Evolutionary conservation across 2,113 vertebrate species (phyloP), one percentile per base, ranked within the genome.

Genomic region (Orycteropus afer): DNA sequence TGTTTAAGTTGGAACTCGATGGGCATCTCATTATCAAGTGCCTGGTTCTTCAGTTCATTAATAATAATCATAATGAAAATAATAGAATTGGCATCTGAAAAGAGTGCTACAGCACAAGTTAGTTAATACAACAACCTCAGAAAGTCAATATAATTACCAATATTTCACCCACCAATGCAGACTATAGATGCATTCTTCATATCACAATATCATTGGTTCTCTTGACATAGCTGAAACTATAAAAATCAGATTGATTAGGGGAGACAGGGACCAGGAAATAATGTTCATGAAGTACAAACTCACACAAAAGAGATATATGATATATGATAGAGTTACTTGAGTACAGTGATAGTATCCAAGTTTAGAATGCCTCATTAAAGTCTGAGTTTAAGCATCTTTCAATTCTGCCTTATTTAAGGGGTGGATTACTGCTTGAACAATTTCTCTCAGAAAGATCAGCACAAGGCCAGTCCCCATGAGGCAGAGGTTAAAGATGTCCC

Each of bases 1-100:
- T 61, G 22, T 78, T 91, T 82, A 83, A 76, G 1, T 73, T 95
- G 45, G 29, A 83, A 86, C 29, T 91, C 32, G 91, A 20, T 73
- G 17, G 7, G 15, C 8, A 69, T 86, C 34, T 78, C 55, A 51
- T 57, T 84, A 81, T 23, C 18, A 94, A 15, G 1, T 37, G 2
- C 18, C 88, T 69, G 42, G 18, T 7, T 2, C 12, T 79, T 92
- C 89, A 57, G 27, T 14, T 89, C 22, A 88, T 34, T 94, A 59
- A 37, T 73, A 90, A 40, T 86, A 34, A 67, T 67, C 42, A 23
- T 49, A 71, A 76, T 90, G 17, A 88, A 55, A 34, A 71, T 77
- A 55, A 53, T 51, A 37, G 81, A 78, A 84, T 63, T 90, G 32
- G 51, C 8, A 57, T 15, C 61, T 61, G 12, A 6, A 67, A 95